Conservation (phyloP, 2,797 vertebrate genomes). For the Pogoniulus pusillus region DNA sequence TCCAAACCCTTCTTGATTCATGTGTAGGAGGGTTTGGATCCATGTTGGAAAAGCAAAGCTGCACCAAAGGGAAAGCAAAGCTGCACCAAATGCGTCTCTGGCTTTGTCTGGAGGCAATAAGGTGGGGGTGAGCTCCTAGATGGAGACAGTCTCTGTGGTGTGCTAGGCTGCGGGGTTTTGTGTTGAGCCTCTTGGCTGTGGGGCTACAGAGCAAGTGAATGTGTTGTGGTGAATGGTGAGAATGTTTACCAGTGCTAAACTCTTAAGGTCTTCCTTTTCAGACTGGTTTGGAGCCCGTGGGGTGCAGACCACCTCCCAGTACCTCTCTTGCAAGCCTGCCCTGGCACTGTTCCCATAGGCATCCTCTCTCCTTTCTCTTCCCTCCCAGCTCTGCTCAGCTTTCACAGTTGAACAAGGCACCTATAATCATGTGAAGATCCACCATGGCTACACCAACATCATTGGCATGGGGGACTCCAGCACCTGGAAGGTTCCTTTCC, state of each 20-base stretch:
- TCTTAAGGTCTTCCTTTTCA: background rate
- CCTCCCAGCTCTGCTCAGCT: constrained; percentile 85
- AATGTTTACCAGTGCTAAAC: background rate
- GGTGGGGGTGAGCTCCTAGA: background rate
- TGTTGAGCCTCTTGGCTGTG: background rate
- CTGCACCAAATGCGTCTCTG: background rate
- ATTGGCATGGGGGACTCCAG: constrained; percentile 93
- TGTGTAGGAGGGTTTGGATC: background rate
- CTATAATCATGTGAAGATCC: constrained; percentile 89
- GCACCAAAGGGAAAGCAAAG: background rate
- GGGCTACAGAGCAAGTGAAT: background rate
- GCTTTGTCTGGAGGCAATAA: background rate
- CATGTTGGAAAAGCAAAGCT: background rate
- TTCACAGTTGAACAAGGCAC: constrained; percentile 82
- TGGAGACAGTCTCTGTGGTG: background rate
- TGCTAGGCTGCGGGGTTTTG: background rate
- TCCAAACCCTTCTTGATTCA: background rate
- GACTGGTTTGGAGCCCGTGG: background rate
- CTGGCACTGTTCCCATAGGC: background rate
- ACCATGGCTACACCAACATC: constrained; percentile 91
- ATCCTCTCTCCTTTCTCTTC: background rate
- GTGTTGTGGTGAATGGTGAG: background rate
- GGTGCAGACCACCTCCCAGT: background rate
- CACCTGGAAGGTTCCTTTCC: constrained; percentile 87
- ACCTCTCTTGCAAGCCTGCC: background rate